Conservation (phyloP, 2,113 vertebrate species). For the Pseudonaja textilis region DNA sequence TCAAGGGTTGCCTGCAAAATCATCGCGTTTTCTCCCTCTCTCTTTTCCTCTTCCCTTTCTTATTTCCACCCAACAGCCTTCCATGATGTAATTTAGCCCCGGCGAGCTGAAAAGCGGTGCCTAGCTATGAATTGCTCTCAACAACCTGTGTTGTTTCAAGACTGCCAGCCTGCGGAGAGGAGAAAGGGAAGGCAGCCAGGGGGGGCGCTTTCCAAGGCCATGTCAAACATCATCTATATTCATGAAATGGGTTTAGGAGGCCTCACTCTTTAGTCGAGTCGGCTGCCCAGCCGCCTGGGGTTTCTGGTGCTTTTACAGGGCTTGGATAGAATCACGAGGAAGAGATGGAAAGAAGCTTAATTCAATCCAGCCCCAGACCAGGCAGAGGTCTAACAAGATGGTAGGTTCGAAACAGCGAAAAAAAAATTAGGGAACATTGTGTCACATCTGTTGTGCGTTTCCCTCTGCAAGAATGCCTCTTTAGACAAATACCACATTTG, state of each 20-base stretch:
- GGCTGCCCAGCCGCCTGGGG: background rate
- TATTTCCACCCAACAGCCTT: background rate
- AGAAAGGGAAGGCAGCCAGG: background rate
- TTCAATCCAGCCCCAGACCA: background rate
- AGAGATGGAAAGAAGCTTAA: background rate
- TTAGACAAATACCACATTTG: background rate
- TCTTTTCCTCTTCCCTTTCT: too few relatives aligned
- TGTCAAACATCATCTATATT: conserved; percentile 7
- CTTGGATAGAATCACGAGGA: background rate
- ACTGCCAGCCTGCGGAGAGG: background rate
- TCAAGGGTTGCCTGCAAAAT: background rate
- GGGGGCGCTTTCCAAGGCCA: background rate
- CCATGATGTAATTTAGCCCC: background rate
- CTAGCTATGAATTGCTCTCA: background rate
- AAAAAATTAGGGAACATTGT: background rate
- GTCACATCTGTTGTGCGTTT: background rate
- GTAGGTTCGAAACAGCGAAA: background rate
- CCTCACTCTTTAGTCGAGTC: too few relatives aligned
- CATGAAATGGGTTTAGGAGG: background rate
- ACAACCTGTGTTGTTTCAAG: conserved; percentile 11
- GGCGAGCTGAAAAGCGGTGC: background rate
- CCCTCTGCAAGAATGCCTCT: background rate
- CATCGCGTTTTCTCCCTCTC: background rate
- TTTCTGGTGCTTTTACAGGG: background rate
- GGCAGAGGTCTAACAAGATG: background rate